Percentiles rank a stretch among this genome's conserved stretches.
phyloP scores from a whole-genome alignment of 35 echinoderm and acorn worm species.

The Eucidaris tribuloides region DNA sequence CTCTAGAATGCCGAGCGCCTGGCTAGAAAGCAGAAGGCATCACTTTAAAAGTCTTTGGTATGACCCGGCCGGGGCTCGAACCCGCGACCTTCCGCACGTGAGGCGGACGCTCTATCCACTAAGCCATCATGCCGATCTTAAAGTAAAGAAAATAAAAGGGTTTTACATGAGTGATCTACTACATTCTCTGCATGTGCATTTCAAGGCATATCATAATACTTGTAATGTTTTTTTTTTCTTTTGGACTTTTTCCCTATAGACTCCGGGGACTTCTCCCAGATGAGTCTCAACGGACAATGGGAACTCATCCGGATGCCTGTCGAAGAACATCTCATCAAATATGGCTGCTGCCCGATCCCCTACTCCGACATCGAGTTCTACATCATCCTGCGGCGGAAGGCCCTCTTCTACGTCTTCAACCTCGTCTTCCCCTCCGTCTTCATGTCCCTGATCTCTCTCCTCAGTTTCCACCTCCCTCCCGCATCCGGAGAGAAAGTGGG shows the following conservation, averaged over 20 bases:
- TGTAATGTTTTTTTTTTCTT: no score
- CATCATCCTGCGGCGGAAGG: slow-evolving; percentile 53
- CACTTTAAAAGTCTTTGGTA: no score
- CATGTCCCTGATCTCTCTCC: slow-evolving; percentile 71
- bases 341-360: slow-evolving; percentile 81
- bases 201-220: no score
- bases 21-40: no score
- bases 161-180: neutral
- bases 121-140: no score
- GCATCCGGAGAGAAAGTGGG: slow-evolving; percentile 91
- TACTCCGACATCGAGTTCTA: slow-evolving; percentile 84
- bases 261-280: slow-evolving; percentile 59
- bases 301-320: slow-evolving; percentile 66
- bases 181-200: no score
- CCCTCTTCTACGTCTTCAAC: slow-evolving; percentile 87
- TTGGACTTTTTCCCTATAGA: slow-evolving; percentile 29
- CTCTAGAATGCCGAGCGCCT: no score
- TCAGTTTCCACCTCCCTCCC: slow-evolving; percentile 79
- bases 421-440: slow-evolving; percentile 78
- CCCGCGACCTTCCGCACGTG: no score
- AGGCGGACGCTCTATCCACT: no score
- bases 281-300: slow-evolving; percentile 90
- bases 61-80: no score
- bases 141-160: no score
- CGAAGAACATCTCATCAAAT: slow-evolving; percentile 52